Base-by-base conservation (phyloP, 2,888 invertebrate genomes). In the Ecliptopera silaceata region DNA sequence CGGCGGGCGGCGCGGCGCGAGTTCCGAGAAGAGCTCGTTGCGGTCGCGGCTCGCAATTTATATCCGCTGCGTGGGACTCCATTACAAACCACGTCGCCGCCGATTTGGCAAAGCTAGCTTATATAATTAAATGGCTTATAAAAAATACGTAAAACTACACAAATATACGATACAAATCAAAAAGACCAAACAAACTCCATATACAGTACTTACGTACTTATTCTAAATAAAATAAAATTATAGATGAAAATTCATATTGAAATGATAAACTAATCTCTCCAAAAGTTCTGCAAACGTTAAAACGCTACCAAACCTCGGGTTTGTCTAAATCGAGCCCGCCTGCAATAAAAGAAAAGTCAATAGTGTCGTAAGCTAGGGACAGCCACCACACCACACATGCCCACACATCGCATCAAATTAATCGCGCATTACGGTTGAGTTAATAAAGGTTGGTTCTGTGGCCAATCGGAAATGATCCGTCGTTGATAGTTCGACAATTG, bases 21-120 rank as follows among this genome's bases (percentile, higher is more conserved):
- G 15, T 80, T 79, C 79, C 70, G 54, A 72, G 80, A 79, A 79
- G 59, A 57, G 53, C 53, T 63, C 46, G 32, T 56, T 63, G 55
- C 59, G 66, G 65, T 63, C 62, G 62, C 68, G 61, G 66, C 68
- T 64, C 58, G 62, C 69, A 66, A 75, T 72, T 68, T 69, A 72
- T 70, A 53, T 45, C 59, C 56, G 38, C 52, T 15, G 61, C 63
- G 66, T 64, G 64, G 63, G 58, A 49, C 53, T 49, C 34, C 59
- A 55, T 47, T 34, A 47, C 49, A 10, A 26, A 42, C 20, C 22
- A 13, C 52, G 39, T 26, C 45, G 29, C 42, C 47, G 34, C 36
- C 34, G 18, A 34, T 34, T 17, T 20, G 36, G 8, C 22, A 29
- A 5, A 50, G 22, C 12, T 36, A 51, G 26, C 3, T n/a, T 22